Conservation (phyloP, 1,140 invertebrate genomes). For the Anastrepha ludens region DNA sequence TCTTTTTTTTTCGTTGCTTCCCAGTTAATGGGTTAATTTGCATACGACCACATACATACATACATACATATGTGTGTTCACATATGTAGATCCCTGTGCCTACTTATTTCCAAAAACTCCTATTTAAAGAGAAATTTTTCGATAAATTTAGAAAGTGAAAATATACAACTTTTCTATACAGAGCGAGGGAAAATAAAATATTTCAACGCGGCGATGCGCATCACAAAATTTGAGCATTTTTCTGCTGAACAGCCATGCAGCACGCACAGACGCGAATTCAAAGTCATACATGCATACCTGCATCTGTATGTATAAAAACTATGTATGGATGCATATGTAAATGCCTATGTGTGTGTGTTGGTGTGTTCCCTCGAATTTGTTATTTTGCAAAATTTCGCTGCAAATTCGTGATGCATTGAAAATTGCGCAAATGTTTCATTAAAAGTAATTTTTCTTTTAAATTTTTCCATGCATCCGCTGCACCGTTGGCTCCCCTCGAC, state of each 20-base stretch:
- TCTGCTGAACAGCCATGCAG: background rate
- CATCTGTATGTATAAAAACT: background rate
- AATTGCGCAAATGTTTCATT: conserved; percentile 49
- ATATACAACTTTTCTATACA: background rate
- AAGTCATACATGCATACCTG: background rate
- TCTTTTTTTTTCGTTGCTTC: no score
- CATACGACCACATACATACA: background rate
- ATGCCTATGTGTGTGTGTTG: background rate
- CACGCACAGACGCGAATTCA: background rate
- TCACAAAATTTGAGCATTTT: conserved; percentile 18
- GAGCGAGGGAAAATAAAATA: background rate
- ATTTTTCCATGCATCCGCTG: conserved; percentile 18
- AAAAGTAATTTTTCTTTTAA: conserved; percentile 51
- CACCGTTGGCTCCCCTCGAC: background rate
- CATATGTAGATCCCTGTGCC: background rate
- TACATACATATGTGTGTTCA: background rate
- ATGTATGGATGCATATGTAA: no score
- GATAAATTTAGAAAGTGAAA: background rate
- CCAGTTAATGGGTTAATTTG: no score
- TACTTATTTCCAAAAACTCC: background rate
- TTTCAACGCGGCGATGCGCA: conserved; percentile 27
- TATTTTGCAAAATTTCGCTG: conserved; percentile 47
- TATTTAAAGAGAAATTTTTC: background rate
- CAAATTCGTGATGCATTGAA: conserved; percentile 48
- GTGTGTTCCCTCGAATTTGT: conserved; percentile 12